Base-by-base conservation (phyloP, 2,888 invertebrate species). In the Colostygia pectinataria region DNA sequence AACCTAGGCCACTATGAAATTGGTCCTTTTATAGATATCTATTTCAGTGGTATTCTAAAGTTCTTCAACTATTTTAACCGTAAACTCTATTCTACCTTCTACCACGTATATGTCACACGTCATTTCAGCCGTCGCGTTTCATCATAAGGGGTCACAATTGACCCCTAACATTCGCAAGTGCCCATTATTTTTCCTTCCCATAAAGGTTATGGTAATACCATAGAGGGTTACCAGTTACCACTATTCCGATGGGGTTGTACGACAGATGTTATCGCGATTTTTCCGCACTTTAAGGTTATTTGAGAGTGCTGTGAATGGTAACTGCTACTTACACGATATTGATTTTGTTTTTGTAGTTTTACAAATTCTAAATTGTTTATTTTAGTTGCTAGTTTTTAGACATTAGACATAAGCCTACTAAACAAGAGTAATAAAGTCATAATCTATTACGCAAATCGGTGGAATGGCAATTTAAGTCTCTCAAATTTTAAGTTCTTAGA, bases 51-150 rank as follows among this genome's bases (percentile, higher is more conserved):
- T 15, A 15, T 15, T 15, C 0, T 7, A 20, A 24, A 8, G 58
- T 40, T 66, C 1, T 6, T 32, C 43, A 44, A 40, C 28, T 49
- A 2, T 8, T 1, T 4, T 7, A 4, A 0, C 66, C 36, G 51
- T 82, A 57, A 63, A 57, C 65, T 61, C 46, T 25, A 6, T 6
- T 6, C 33, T 36, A 57, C 51, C 55, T 53, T 49, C 73, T 65
- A 71, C 73, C 86, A 84, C 85, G 88, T 84, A 74, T 69, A 66
- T 85, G 88, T 89, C 89, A 86, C 90, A 84, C 84, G 80, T 89
- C 88, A 87, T 89, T 84, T 77, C 71, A 75, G 77, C 74, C 80
- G 85, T 82, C 87, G 85, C 90, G 85, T 91, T 90, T 91, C 90
- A 90, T 90, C 90, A 83, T 82, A 65, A 58, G 67, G 74, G 74